phyloP scores from a whole-genome alignment of 2,113 vertebrate genomes.

The Malurus cyaneus region DNA sequence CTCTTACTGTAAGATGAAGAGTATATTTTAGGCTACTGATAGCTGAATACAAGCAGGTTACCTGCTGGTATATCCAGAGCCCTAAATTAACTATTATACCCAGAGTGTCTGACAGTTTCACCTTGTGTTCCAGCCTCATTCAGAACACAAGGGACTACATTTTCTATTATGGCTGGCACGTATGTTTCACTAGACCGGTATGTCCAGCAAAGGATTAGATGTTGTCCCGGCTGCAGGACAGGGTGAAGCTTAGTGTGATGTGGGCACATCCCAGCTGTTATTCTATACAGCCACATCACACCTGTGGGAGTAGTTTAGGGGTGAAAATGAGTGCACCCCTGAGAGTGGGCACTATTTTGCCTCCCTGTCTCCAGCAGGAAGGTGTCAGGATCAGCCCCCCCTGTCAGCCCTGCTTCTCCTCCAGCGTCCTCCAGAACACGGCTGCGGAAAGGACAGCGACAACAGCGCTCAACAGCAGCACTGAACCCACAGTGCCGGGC shows the following conservation, averaged over 20 bases:
- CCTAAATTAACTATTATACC: not conserved
- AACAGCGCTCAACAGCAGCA: not conserved
- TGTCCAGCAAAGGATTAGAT: not conserved
- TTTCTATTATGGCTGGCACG: not conserved
- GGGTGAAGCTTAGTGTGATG: accelerated
- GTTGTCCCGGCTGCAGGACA: not conserved
- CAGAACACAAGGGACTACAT: not conserved
- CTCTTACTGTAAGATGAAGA: not conserved
- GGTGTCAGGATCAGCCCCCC: not conserved
- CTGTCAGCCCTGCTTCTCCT: not conserved
- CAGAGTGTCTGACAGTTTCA: not conserved
- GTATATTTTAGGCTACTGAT: not conserved
- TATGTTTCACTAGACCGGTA: not conserved
- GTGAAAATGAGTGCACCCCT: not conserved
- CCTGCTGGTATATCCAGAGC: not conserved
- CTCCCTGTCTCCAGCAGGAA: not conserved
- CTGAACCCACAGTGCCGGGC: not conserved
- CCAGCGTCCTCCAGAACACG: accelerated
- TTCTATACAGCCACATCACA: not conserved
- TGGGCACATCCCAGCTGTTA: too few species aligned
- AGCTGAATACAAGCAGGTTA: not conserved
- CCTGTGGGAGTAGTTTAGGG: not conserved
- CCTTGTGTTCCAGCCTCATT: not conserved
- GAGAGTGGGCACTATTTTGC: too few species aligned
- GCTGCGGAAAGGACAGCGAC: not conserved